Percentiles rank a stretch among this genome's conserved stretches.
These are phyloP conservation scores for Drosophila malerkotliana DNA, from an alignment of 1,140 invertebrate species.

Conservation along the genomic window DNA sequence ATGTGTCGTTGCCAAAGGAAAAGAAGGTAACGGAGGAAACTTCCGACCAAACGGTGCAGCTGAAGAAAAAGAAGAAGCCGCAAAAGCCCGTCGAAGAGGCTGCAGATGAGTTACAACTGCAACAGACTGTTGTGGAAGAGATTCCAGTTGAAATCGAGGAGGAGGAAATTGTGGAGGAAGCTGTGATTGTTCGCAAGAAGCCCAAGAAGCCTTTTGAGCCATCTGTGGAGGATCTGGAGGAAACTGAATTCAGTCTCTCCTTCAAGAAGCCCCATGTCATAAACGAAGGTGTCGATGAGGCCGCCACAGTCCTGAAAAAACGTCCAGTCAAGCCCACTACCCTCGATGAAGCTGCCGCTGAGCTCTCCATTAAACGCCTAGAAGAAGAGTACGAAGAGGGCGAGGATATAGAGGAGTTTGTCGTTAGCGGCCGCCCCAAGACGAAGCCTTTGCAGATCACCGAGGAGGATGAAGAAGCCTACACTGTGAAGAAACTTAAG, in stretches of 20 bases:
- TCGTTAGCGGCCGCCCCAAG: conserved; percentile 74
- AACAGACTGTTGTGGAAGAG: conserved; percentile 82
- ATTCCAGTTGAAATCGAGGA: conserved; percentile 83
- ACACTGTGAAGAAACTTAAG: conserved; percentile 89
- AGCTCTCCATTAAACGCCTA: conserved; percentile 83
- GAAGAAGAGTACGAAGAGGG: conserved; percentile 81
- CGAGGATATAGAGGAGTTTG: conserved; percentile 84
- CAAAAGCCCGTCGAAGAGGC: conserved; percentile 78
- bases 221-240: conserved; percentile 72
- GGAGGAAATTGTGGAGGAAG: conserved; percentile 80
- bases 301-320: conserved; percentile 78
- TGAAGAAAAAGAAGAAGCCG: conserved; percentile 83
- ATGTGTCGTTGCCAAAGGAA: conserved; percentile 68
- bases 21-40: conserved; percentile 67
- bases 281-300: conserved; percentile 83
- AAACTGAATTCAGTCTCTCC: conserved; percentile 78
- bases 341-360: conserved; percentile 69
- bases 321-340: conserved; percentile 72
- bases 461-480: conserved; percentile 89
- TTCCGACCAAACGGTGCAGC: conserved; percentile 65
- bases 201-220: conserved; percentile 71
- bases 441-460: conserved; percentile 84
- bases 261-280: conserved; percentile 83
- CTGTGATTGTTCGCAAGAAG: conserved; percentile 72
- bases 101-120: conserved; percentile 84